Conservation (phyloP, 1,140 invertebrate genomes). For the Aphaenogaster rudis region DNA sequence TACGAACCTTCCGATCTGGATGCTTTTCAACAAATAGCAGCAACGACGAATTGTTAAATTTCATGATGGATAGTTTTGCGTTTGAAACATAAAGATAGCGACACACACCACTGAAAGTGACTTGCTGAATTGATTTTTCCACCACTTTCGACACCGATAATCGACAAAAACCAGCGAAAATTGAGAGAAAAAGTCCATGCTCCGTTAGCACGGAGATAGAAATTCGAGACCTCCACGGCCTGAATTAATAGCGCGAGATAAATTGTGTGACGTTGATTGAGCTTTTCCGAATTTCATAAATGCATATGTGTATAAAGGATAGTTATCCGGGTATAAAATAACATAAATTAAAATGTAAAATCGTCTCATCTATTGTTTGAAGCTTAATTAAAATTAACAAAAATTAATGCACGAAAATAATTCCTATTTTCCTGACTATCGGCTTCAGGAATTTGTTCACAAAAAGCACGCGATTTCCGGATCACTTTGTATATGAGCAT, state of each 20-base stretch:
- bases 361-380: background rate
- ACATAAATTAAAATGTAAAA: background rate
- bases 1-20: background rate
- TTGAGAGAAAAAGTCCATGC: constrained; percentile 14
- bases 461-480: background rate
- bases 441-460: background rate
- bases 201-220: background rate
- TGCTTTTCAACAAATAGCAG: background rate
- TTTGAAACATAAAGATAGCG: background rate
- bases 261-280: background rate
- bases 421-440: background rate
- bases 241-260: constrained; percentile 20
- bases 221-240: background rate
- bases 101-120: background rate
- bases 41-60: constrained; percentile 10
- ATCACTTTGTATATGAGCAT: background rate
- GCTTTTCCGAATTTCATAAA: background rate
- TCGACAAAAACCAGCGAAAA: constrained; percentile 21
- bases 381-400: background rate
- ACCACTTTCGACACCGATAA: constrained; percentile 4
- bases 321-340: background rate
- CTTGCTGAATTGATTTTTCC: background rate
- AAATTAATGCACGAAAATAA: background rate
- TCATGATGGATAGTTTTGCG: background rate
- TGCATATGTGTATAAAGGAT: background rate